Base-by-base conservation (phyloP, 2,113 vertebrate species). In the Bufo gargarizans region DNA sequence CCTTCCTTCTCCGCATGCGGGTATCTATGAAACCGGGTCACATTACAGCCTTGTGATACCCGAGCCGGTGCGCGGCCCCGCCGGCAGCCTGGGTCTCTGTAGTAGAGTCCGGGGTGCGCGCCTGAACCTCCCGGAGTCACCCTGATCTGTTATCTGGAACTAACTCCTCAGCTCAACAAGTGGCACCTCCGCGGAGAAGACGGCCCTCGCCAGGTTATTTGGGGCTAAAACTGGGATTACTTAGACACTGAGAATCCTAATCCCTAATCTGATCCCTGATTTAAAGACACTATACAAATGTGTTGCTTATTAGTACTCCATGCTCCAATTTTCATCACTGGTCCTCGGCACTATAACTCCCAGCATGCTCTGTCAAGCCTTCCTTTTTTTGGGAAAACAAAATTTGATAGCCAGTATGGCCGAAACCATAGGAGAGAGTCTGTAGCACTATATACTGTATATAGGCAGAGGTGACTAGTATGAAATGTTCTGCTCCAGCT, bases 11-110 rank as follows among this genome's bases (percentile, higher is more conserved):
- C 55, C 10, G 33, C 16, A 17, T 58, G 47, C 49, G 63, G 71
- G 43, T 86, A 63, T 77, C 84, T n/a, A 56, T 77, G 72, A 65
- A 50, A 33, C 43, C 45, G 85, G 61, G 61, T 86, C 85, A 53
- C 72, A 13, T 78, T 86, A 78, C 76, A 61, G 56, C 33, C 5
- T 63, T 50, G 19, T 47, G 72, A 61, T 86, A 61, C 84, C n/a
- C 47, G 12, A 47, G 19, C 58, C 20, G 22, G 56, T 49, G 5
- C 56, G 11, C 71, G 6, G 47, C 85, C 61, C 85, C 43, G 6
- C 14, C 67, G 77, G 47, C 59, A 50, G 45, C 59, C 22, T 33
- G 72, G n/a, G 59, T 11, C 45, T n/a, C 7, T 11, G 72, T 58
- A n/a, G 55, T 47, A 22, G 47, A 12, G 10, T 22, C 76, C 72